phyloP scores from a whole-genome alignment of 2,113 vertebrate genomes.

The Pluvialis apricaria region DNA sequence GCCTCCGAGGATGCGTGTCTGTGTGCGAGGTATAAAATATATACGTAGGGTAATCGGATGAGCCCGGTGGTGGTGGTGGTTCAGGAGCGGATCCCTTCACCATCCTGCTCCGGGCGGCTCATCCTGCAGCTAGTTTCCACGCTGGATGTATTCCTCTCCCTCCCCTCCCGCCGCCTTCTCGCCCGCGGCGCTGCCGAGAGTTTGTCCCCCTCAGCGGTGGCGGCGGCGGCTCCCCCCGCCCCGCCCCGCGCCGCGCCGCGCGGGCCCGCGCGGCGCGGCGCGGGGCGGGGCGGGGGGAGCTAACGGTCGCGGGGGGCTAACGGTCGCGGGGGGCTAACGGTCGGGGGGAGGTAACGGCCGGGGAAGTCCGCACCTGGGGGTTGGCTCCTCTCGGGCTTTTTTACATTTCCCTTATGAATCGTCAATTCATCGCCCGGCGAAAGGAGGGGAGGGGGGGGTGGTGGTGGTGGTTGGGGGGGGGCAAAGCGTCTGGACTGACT shows the following conservation, averaged over 20 bases:
- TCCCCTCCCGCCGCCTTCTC: neutral
- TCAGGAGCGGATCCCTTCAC: constrained; percentile 2
- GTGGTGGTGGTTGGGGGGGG: neutral
- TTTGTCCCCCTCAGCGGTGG: neutral
- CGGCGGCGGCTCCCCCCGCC: no score
- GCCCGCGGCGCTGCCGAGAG: neutral
- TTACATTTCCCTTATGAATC: constrained; percentile 71
- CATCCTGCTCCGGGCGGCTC: constrained; percentile 10
- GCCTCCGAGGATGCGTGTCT: neutral
- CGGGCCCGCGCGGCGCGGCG: no score
- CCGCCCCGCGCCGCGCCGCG: no score
- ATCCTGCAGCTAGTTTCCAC: constrained; percentile 53
- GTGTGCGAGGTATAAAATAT: neutral
- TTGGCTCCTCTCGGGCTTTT: constrained; percentile 58
- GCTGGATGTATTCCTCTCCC: neutral
- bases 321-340: no score
- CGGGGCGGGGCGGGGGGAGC: no score
- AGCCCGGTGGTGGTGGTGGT: neutral
- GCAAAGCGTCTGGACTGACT: constrained; percentile 61
- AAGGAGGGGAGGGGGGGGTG: neutral
- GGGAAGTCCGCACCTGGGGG: constrained; percentile 64
- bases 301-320: no score
- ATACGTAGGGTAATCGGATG: neutral
- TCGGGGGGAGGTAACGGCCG: neutral
- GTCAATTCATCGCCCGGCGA: constrained; percentile 70